Percentiles rank a stretch among this genome's conserved stretches.
Evolutionary conservation across 2,888 invertebrate species (phyloP).

Genomic region (Napeogenes sylphis): DNA sequence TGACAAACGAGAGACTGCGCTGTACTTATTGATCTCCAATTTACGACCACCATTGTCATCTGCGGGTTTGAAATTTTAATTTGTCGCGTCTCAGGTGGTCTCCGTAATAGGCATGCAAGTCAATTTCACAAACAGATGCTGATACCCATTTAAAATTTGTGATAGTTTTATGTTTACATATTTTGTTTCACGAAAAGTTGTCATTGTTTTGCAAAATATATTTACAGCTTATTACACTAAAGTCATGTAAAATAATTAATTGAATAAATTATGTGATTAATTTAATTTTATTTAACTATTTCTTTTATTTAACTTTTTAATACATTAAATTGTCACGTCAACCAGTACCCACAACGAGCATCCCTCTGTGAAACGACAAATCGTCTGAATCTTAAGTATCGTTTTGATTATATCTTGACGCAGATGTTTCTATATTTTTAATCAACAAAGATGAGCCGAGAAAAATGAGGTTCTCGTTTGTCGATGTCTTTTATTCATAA

Average conservation of each 20-base stretch:
- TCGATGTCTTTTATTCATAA: no score
- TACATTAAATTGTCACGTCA: background rate
- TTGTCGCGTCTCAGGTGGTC: conserved; percentile 22
- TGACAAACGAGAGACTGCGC: conserved; percentile 1
- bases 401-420: conserved; percentile 12
- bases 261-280: no score
- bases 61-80: conserved; percentile 20
- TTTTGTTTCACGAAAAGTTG: no score
- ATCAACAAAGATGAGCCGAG: conserved; percentile 18
- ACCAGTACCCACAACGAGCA: background rate
- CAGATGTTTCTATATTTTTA: conserved; percentile 24
- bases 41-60: conserved; percentile 10
- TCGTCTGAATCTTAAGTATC: conserved; percentile 12
- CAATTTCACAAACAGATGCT: conserved; percentile 10
- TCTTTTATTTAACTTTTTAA: no score
- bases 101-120: conserved; percentile 8
- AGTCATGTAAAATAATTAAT: no score
- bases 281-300: no score
- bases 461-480: no score
- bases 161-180: no score
- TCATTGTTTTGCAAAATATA: no score
- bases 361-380: conserved; percentile 2
- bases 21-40: conserved; percentile 6
- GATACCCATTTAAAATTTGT: background rate
- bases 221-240: no score